Base-by-base conservation (phyloP, 2,888 invertebrate genomes). In the Chloroclystis v-ata region DNA sequence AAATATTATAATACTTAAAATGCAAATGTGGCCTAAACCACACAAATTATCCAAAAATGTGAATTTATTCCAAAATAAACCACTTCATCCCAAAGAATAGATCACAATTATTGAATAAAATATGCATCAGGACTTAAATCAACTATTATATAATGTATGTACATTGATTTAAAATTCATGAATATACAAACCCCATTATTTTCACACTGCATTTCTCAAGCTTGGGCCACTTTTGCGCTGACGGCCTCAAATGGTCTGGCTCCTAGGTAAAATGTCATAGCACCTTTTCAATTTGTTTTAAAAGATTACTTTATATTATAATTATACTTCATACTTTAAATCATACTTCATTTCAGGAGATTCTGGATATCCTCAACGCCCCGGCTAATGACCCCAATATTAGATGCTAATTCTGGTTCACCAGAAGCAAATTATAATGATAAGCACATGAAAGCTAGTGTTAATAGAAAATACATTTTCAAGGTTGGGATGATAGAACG, bases 101-200 rank as follows among this genome's bases (percentile, higher is more conserved):
- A 24, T 24, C 24, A 24, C 24, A 24, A 24, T 24, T 24, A 29
- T 29, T 10, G 29, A 29, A 10, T 7, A 10, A 8, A 29, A 29
- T 10, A 28, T 28, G 28, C 8, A 28, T 28, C 28, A 8, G 9
- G 5, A 28, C 10, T 28, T n/a, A 28, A 28, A 28, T 28, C 28
- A 28, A n/a, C 28, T 29, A 11, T 29, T 29, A 11, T 10, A 29
- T 29, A 29, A 29, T 10, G 4, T 29, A 29, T 29, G 29, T 11
- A 29, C 29, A 29, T 10, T n/a, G 29, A 29, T 29, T 29, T 29
- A 29, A 29, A 29, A 29, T 29, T 29, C n/a, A 29, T 29, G 11
- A 29, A 29, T 29, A 11, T 29, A 29, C 29, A 29, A 29, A 29
- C 29, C 29, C 29, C 11, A 29, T 29, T 29, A 29, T 29, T 29